A percentile compares a stretch with the other conserved stretches of the same genome.
These are phyloP conservation scores for Seladonia tumulorum DNA, from an alignment of 2,888 invertebrate species.

Conservation along the genomic window DNA sequence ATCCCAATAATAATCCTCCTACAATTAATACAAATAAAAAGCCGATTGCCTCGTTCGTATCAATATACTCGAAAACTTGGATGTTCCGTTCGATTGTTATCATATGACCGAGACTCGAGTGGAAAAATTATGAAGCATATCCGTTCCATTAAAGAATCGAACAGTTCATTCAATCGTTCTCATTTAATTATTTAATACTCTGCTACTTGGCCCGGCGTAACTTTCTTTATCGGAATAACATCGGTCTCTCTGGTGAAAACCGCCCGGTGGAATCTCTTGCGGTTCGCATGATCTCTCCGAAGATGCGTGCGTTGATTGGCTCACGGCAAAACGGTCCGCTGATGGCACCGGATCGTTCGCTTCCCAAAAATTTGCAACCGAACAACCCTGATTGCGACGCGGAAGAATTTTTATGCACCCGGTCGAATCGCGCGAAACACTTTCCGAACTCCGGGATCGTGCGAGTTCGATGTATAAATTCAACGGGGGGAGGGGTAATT, in stretches of 20 bases:
- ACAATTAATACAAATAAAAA: not conserved
- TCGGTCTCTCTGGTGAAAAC: not conserved
- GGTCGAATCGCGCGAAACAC: not conserved
- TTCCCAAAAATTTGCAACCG: not conserved
- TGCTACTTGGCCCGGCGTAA: not conserved
- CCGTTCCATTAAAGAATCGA: not conserved
- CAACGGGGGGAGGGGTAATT: not conserved
- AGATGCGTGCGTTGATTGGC: not conserved
- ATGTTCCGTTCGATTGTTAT: not conserved
- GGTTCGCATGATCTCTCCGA: not conserved
- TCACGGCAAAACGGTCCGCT: not conserved
- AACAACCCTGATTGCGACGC: not conserved
- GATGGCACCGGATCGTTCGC: constrained; percentile 2
- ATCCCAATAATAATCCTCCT: not conserved
- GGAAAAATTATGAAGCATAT: not conserved
- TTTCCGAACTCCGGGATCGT: not conserved
- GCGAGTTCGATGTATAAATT: not conserved
- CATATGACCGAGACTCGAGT: not conserved
- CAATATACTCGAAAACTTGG: not conserved
- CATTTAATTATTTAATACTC: not conserved
- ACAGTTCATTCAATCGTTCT: not conserved
- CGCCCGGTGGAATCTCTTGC: not conserved
- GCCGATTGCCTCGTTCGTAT: not conserved
- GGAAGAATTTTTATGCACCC: constrained; percentile 9
- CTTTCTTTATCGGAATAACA: not conserved